Evolutionary conservation across 2,113 vertebrate species (phyloP), one percentile per base, ranked within the genome.

Genomic region (Psettodes erumei): DNA sequence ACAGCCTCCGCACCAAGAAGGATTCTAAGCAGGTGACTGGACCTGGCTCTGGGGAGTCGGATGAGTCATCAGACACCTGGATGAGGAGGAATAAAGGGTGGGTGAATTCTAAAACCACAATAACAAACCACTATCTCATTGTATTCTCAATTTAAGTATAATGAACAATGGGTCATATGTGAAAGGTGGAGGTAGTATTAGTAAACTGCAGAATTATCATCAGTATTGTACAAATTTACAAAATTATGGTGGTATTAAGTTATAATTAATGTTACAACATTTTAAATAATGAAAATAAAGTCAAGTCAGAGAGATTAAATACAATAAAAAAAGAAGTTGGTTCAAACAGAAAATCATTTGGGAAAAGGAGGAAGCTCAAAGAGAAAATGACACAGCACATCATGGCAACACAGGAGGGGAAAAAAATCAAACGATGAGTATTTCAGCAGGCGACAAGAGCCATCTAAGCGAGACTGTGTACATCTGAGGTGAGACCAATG

Each of bases 1-100:
- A 98, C n/a, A 96, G 94, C 78, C 97, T 96, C 25, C 96, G 90
- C 0, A 99, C 96, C 5, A 95, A 83, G 68, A 96, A 98, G 21
- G 96, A 94, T 59, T 98, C 96, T 94, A 95, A 93, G 84, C 91
- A 96, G 33, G 91, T 91, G 16, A 93, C 73, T 9, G 92, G 56
- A 5, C 88, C 93, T 28, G 94, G 93, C 2, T 96, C 96, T 28
- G 95, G 95, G 60, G 93, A 95, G 68, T 95, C 94, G 0, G 93
- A 78, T n/a, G 90, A 87, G 78, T 97, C 95, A 84, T 96, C 96
- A 4, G 95, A 96, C 73, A 93, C 95, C 97, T 99, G 68, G 1
- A 27, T 13, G 69, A 85, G 30, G 75, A 56, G 27, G 7, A 23
- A 47, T 21, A 0, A 56, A 11, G 35, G n/a, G 5, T 1, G 8